Evolutionary conservation across 2,888 invertebrate species (phyloP), one percentile per base, ranked within the genome.

Genomic region (Trichogramma evanescens): DNA sequence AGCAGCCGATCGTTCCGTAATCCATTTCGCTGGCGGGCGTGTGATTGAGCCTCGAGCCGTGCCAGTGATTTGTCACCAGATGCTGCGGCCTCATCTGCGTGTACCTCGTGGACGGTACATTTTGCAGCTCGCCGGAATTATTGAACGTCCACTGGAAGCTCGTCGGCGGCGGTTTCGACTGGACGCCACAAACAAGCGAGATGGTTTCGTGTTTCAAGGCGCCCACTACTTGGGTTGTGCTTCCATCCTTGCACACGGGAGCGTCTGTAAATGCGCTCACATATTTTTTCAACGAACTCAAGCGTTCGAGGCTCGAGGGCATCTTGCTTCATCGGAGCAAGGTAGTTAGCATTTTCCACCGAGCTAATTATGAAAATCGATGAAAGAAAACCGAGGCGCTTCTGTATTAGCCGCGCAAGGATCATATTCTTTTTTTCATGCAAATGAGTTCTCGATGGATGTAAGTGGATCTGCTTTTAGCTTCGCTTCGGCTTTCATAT

Each of bases 101-200:
- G 69, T 81, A 82, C 70, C 85, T 84, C 61, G 85, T 85, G 57
- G 81, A 72, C 56, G 91, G 86, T 68, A 91, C 82, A 78, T 90
- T 89, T 63, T 87, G 87, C 79, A 90, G 88, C 74, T 91, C 91
- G 10, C 92, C 92, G 59, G 91, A 91, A 77, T 91, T 91, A 81
- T 94, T 94, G 82, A 94, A 93, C 64, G 91, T 91, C 94, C 94
- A 94, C 71, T 90, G 89, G 80, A 93, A 94, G 71, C 87, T 85
- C 66, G 87, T 87, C 54, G 89, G 84, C 5, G 91, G 86, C 6
- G 93, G 93, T 74, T 93, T 92, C 67, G 93, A 88, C 72, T 92
- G 91, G 64, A 93, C 91, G 63, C 90, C 89, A 76, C 93, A 93
- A 72, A 89, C 87, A 64, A 93, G 79, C 51, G 87, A 85, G 64